Evolutionary conservation across 2,888 invertebrate genomes (phyloP).

Genomic region (Strigamia crassipes): DNA sequence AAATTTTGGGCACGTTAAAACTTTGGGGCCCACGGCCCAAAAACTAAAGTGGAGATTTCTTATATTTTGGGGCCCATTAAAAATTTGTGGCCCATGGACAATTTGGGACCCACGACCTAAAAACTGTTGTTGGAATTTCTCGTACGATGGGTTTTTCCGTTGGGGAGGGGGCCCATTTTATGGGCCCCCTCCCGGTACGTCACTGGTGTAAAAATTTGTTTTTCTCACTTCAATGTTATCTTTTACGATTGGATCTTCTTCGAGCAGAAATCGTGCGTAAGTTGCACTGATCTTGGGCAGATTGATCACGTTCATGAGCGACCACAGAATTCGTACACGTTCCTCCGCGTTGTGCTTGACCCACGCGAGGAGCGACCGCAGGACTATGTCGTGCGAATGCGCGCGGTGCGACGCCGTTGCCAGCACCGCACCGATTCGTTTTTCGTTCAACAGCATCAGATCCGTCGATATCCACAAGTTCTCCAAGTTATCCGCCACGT

Average conservation of each 20-base stretch:
- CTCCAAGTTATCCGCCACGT: constrained; percentile 2
- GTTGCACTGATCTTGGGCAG: not conserved
- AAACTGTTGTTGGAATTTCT: no score
- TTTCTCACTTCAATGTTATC: constrained; percentile 2
- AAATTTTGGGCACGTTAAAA: no score
- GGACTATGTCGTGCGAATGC: constrained; percentile 26
- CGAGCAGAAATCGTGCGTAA: constrained; percentile 15
- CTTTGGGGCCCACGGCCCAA: no score
- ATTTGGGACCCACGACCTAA: no score
- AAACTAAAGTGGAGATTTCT: no score
- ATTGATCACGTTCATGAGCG: not conserved
- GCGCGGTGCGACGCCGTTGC: not conserved
- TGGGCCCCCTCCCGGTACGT: no score
- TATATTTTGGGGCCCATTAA: no score
- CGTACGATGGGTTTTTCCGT: no score
- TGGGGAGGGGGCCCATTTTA: no score
- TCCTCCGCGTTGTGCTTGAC: not conserved
- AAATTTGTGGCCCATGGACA: no score
- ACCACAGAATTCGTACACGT: not conserved
- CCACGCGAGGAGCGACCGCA: constrained; percentile 23
- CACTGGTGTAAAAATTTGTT: no score
- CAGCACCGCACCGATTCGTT: not conserved
- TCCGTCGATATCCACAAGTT: constrained; percentile 22
- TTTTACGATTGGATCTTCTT: constrained; percentile 36
- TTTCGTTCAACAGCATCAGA: not conserved